Conservation (phyloP, 2,113 vertebrate species). For the Pseudorasbora parva region DNA sequence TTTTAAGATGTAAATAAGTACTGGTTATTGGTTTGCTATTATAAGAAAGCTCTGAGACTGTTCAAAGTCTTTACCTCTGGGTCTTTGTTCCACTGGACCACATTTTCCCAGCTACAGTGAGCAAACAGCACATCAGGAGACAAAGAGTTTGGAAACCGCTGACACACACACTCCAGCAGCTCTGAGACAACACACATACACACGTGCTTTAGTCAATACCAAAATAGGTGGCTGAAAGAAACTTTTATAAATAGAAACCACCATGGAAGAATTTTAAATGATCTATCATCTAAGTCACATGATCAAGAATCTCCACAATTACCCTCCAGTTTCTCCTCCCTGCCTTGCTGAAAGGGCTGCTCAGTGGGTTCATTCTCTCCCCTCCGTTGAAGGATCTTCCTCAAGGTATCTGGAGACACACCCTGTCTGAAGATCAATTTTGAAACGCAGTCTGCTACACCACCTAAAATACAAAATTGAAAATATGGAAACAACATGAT, state of each 20-base stretch:
- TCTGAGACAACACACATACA: conserved; percentile 72
- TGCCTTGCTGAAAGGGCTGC: not conserved
- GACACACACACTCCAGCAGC: conserved; percentile 81
- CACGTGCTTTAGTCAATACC: too few species aligned
- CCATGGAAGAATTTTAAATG: not conserved
- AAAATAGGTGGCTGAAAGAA: too few species aligned
- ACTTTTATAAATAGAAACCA: not conserved
- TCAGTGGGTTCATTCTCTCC: conserved; percentile 41
- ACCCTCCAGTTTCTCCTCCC: conserved; percentile 51
- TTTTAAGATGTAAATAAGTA: not conserved
- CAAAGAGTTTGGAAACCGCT: conserved; percentile 92
- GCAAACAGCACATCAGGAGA: conserved; percentile 88
- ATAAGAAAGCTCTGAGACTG: not conserved
- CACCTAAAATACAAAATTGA: conserved; percentile 73
- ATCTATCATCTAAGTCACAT: not conserved
- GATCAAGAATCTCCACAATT: not conserved
- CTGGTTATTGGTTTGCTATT: not conserved
- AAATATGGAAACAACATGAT: not conserved
- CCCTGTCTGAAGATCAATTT: conserved; percentile 95
- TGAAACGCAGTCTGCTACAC: conserved; percentile 90
- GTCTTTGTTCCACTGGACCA: conserved; percentile 98
- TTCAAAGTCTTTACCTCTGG: conserved; percentile 82
- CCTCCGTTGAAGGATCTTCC: conserved; percentile 72
- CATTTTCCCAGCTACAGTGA: conserved; percentile 96
- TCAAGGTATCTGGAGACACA: conserved; percentile 79